Conservation (phyloP, 2,113 vertebrate genomes). For the Carassius gibelio region DNA sequence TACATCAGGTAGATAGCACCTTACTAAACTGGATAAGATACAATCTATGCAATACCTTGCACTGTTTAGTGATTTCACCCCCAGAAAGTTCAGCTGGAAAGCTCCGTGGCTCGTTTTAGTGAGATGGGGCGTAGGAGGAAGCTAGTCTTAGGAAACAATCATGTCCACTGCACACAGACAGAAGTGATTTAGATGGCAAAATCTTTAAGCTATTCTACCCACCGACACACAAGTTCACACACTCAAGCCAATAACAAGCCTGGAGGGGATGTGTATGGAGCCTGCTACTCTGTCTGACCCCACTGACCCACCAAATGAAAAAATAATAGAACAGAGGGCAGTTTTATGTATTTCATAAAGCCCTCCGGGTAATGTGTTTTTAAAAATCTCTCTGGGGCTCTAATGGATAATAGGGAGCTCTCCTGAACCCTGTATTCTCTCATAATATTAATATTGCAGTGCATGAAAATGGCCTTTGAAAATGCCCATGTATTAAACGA, state of each 20-base stretch:
- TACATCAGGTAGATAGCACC: background rate
- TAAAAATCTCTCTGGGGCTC: slow-evolving; percentile 58
- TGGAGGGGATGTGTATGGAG: slow-evolving; percentile 57
- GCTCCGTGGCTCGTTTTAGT: slow-evolving; percentile 49
- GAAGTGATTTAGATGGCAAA: slow-evolving; percentile 63
- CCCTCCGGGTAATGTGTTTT: slow-evolving; percentile 55
- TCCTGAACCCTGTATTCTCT: slow-evolving; percentile 58
- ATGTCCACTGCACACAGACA: slow-evolving; percentile 20
- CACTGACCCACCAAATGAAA: slow-evolving; percentile 67
- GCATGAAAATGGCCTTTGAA: slow-evolving; percentile 62
- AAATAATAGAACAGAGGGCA: slow-evolving; percentile 61
- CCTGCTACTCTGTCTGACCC: slow-evolving; percentile 53
- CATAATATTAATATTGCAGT: slow-evolving; percentile 60
- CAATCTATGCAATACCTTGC: background rate
- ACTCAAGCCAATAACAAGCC: slow-evolving; percentile 64
- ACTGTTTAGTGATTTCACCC: background rate
- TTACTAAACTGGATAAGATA: background rate
- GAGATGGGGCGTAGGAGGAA: slow-evolving; percentile 8
- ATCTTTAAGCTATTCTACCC: slow-evolving; percentile 57
- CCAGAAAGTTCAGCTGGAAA: slow-evolving; percentile 7
- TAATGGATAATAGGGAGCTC: slow-evolving; percentile 62
- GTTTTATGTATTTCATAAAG: slow-evolving; percentile 65
- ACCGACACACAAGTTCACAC: slow-evolving; percentile 46
- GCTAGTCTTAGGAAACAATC: slow-evolving; percentile 45
- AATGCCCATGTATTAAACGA: slow-evolving; percentile 45